Evolutionary conservation across 92 coral and sea anemone genomes (phyloP).

Genomic region (Parazoanthus atlanticus): DNA sequence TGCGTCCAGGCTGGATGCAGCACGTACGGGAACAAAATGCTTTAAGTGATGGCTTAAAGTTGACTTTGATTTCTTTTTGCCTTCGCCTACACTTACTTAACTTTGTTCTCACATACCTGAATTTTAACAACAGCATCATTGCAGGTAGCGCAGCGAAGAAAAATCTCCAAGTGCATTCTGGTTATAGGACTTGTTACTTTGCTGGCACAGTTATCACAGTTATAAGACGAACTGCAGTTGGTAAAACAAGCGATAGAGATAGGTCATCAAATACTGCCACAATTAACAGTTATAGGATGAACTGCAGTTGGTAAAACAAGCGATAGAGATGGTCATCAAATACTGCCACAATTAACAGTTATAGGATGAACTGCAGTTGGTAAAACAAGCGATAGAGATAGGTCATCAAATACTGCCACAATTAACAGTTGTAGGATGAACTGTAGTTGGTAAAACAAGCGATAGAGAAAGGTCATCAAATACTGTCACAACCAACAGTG

Average conservation of each 20-base stretch:
- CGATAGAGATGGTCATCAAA: not conserved
- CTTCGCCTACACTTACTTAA: not conserved
- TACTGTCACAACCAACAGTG: conserved; percentile 10
- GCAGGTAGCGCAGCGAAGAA: conserved; percentile 15
- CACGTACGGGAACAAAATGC: no score
- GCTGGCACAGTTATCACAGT: conserved; percentile 14
- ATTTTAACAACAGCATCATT: conserved; percentile 20
- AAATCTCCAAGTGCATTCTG: conserved; percentile 34
- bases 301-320: not conserved
- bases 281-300: no score
- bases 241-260: not conserved
- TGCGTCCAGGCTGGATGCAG: no score
- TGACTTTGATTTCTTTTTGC: no score
- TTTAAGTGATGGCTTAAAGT: no score
- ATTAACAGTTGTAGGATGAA: no score
- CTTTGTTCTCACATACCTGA: conserved; percentile 12
- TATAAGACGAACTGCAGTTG: not conserved
- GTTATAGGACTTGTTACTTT: conserved; percentile 20
- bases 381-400: not conserved
- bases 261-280: no score
- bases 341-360: conserved; percentile 6
- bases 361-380: not conserved
- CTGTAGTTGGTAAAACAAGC: not conserved
- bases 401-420: not conserved
- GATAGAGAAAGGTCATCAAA: no score